Evolutionary conservation across 1,140 invertebrate species (phyloP), one percentile per base, ranked within the genome.

Genomic region (Holcopasites calliopsidis): DNA sequence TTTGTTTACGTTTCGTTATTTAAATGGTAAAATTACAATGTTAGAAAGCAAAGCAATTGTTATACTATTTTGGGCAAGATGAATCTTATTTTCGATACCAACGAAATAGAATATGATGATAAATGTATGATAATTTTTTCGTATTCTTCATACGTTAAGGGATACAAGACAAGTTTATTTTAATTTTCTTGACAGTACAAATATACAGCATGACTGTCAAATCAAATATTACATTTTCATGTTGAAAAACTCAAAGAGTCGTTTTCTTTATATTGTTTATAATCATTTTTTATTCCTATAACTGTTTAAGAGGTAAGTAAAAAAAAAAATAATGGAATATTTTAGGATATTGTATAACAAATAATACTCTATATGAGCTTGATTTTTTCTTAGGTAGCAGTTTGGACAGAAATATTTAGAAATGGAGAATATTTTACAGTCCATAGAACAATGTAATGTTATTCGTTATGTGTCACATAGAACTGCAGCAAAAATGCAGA

Each of bases 401-500:
- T 77, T 31, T n/a, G 68, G 28, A 50, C 57, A 35, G 31, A 33
- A 64, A 60, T 52, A 70, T 73, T 64, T 61, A 52, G 87, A 68
- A 35, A 91, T 91, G 89, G 85, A 89, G 62, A 82, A 80, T 79
- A 86, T 89, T 35, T 79, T 90, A 61, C 85, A 76, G 69, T 85
- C 82, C 28, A 85, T 91, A 50, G 88, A 92, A 76, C 93, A 94
- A 62, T 94, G 95, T 79, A 95, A 96, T 88, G 92, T 93, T 70
- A 94, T 96, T 78, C 92, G 94, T 84, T 96, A 95, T 89, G 93
- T 95, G 65, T 95, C 95, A 21, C 96, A 96, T 85, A 93, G 96
- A 88, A 96, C 95, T 50, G 95, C 95, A 16, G 93, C 95, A 89
- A 96, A 96, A 87, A 91, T 96, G 54, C 90, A 94, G 69, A 92